Evolutionary conservation across 2,113 vertebrate species (phyloP).

Genomic region (Dicrurus megarhynchus): DNA sequence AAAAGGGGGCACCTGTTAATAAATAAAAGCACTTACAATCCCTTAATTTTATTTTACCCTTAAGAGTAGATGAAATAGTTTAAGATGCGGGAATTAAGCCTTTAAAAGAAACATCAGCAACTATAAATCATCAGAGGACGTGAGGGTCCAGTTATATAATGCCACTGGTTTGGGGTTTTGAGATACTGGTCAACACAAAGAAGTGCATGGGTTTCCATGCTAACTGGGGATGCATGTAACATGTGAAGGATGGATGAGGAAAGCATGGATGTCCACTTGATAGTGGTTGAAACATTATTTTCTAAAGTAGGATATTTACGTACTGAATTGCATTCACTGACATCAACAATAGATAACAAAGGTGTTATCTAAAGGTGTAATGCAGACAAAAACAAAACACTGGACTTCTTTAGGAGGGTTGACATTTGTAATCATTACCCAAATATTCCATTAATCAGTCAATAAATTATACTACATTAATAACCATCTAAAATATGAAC

Average conservation of each 20-base stretch:
- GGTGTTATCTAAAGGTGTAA: background rate
- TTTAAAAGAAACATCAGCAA: background rate
- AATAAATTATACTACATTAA: background rate
- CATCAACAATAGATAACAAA: background rate
- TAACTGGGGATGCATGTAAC: background rate
- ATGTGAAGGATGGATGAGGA: background rate
- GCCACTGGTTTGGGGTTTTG: fast-evolving
- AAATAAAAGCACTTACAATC: background rate
- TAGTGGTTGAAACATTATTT: fast-evolving
- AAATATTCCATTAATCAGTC: background rate
- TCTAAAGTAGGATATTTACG: background rate
- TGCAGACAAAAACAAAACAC: background rate
- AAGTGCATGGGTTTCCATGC: background rate
- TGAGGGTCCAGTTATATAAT: background rate
- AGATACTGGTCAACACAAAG: background rate
- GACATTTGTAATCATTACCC: background rate
- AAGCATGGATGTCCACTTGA: background rate
- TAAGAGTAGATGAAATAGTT: background rate
- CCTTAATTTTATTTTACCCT: background rate
- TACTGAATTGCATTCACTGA: background rate
- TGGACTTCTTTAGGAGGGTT: background rate
- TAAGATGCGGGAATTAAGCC: background rate
- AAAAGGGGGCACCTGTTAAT: background rate
- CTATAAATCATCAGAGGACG: background rate
- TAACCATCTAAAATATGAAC: background rate